Evolutionary conservation across 2,797 vertebrate species (phyloP).

Genomic region (Tapera naevia): DNA sequence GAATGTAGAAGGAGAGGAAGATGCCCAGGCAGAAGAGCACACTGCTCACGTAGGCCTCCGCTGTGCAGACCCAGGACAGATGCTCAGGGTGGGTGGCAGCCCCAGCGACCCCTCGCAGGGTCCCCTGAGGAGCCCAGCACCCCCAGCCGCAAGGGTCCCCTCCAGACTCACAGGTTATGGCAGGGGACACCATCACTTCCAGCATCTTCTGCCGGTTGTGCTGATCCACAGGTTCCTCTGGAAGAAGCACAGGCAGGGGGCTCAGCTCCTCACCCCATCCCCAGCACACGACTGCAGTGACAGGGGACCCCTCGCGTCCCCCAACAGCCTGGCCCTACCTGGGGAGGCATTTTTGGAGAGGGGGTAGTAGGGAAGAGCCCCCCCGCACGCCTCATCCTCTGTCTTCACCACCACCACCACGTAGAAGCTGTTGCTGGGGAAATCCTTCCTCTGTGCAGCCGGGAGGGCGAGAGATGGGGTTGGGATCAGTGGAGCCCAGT

Average conservation of each 20-base stretch:
- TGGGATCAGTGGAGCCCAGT: background rate
- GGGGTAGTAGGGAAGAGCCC: conserved; percentile 89
- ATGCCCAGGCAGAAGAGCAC: conserved; percentile 93
- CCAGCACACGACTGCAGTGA: rapidly evolving
- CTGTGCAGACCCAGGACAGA: conserved; percentile 62
- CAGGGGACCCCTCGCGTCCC: background rate
- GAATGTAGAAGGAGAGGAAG: conserved; percentile 93
- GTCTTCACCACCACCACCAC: conserved; percentile 98
- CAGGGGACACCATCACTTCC: conserved; percentile 86
- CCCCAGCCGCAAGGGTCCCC: background rate
- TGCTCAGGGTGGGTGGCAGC: background rate
- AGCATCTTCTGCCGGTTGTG: conserved; percentile 90
- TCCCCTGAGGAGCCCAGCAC: background rate
- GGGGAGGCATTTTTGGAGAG: conserved; percentile 69
- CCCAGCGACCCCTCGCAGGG: rapidly evolving
- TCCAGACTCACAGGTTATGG: conserved; percentile 86
- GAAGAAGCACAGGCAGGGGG: background rate
- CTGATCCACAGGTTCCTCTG: conserved; percentile 88
- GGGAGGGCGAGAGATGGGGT: rapidly evolving
- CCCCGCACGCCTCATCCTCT: conserved; percentile 92
- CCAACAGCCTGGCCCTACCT: background rate
- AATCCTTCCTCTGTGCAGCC: conserved; percentile 88
- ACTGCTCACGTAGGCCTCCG: conserved; percentile 87
- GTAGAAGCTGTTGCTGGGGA: conserved; percentile 94
- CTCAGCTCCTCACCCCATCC: background rate